Percentiles rank a stretch among this genome's conserved stretches.
phyloP scores from a whole-genome alignment of 2,113 vertebrate species.

The Conger conger region DNA sequence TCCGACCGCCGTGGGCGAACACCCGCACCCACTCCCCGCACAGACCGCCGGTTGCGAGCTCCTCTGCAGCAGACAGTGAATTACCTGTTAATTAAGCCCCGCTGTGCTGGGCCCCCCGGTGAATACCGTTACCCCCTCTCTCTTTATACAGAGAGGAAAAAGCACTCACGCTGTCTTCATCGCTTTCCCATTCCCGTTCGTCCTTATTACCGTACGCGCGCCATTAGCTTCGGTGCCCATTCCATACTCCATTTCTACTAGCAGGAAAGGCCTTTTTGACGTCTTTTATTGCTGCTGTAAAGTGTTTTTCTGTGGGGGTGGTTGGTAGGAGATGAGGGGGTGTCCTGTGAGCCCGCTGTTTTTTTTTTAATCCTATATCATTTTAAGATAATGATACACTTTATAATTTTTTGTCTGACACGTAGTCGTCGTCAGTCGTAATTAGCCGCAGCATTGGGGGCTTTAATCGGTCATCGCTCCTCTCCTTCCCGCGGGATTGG shows the following conservation, averaged over 20 bases:
- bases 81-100: neutral
- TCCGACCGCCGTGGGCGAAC: neutral
- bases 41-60: neutral
- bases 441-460: neutral
- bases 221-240: neutral
- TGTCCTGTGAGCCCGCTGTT: neutral
- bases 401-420: too few relatives aligned
- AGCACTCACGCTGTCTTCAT: neutral
- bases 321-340: neutral
- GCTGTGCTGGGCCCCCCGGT: neutral
- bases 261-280: neutral
- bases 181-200: neutral
- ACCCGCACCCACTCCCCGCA: too few relatives aligned
- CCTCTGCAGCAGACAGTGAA: neutral
- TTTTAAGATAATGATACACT: too few relatives aligned
- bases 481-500: neutral
- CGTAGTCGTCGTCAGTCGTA: neutral
- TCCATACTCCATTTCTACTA: neutral
- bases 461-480: constrained; percentile 9
- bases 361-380: neutral
- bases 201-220: neutral
- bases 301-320: neutral
- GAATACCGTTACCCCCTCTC: neutral
- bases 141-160: neutral
- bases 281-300: neutral